These are phyloP conservation scores for Lepidurus arcticus DNA, from an alignment of 1,140 invertebrate genomes.

Conservation along the genomic window DNA sequence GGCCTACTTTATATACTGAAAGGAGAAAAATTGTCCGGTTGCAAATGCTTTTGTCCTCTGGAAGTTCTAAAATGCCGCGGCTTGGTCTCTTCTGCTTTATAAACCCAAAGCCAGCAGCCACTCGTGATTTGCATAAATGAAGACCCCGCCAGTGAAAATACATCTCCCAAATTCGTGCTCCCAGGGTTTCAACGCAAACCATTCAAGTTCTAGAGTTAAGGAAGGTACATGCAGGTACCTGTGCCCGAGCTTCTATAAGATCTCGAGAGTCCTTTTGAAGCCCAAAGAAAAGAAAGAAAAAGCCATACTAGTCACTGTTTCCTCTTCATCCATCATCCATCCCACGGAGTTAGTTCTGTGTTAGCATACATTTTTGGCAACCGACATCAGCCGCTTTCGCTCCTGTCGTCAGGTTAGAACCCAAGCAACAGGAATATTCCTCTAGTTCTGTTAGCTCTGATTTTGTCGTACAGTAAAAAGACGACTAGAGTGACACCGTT, in stretches of 20 bases:
- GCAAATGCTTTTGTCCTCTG: background rate
- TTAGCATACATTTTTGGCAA: too few species aligned
- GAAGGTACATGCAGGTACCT: background rate
- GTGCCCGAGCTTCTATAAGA: background rate
- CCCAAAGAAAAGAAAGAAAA: background rate
- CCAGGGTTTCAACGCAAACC: background rate
- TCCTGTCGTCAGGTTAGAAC: background rate
- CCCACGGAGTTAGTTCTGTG: background rate
- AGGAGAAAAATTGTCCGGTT: background rate
- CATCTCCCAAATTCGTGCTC: background rate
- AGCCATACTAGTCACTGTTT: background rate
- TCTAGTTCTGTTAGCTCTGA: too few species aligned
- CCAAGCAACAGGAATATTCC: background rate
- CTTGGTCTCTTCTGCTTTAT: background rate
- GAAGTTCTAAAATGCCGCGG: background rate
- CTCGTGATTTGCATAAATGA: conserved; percentile 15
- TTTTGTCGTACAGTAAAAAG: too few species aligned
- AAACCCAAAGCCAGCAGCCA: background rate
- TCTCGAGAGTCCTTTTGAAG: background rate
- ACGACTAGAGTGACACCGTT: too few species aligned
- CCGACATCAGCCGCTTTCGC: background rate
- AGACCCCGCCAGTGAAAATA: background rate
- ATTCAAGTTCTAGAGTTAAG: background rate
- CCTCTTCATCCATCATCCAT: background rate
- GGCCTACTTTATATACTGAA: background rate